Evolutionary conservation across 1,140 invertebrate species (phyloP), one percentile per base, ranked within the genome.

Genomic region (Lineus longissimus): DNA sequence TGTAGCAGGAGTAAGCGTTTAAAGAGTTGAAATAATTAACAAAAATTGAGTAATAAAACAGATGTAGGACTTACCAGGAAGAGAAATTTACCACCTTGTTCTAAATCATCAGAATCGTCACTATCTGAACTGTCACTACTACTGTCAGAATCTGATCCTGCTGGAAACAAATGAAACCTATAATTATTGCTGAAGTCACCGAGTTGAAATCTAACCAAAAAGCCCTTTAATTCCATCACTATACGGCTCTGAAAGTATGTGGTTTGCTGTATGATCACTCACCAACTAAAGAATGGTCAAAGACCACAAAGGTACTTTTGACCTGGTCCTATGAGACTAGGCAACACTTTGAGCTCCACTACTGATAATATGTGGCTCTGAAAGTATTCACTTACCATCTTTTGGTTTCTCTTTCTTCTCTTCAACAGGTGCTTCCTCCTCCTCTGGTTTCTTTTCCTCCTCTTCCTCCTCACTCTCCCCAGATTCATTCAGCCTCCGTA

Each of bases 401-500:
- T 57, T 57, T 63, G 71, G 69, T 29, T 65, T 68, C 31, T 73
- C 68, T 36, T 66, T 75, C 23, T 72, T 71, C n/a, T n/a, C n/a
- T 30, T 73, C 68, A 33, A 71, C 65, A 7, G 73, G 66, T 15
- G 68, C 66, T 7, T 72, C 55, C 25, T 83, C 66, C 36, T 77
- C 75, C 29, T 84, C 76, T 58, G 81, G 76, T 56, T 82, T 69
- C 17, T 74, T 69, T 33, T 81, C 71, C 75, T 74, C 85, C 75
- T 76, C 86, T 76, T 83, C 77, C 30, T 94, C 91, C 15, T 90
- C 90, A 56, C 94, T 92, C 73, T 93, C 93, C 72, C 95, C 94
- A 0, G 93, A 96, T 1, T 88, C 90, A 17, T 95, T 85, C 17
- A 97, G 84, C 78, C 94, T 92, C 66, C 89, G 86, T 57, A 93